A percentile compares a stretch with the other conserved stretches of the same genome.
Conservation (phyloP, 2,888 invertebrate species). For the Nymphalis c-album region DNA sequence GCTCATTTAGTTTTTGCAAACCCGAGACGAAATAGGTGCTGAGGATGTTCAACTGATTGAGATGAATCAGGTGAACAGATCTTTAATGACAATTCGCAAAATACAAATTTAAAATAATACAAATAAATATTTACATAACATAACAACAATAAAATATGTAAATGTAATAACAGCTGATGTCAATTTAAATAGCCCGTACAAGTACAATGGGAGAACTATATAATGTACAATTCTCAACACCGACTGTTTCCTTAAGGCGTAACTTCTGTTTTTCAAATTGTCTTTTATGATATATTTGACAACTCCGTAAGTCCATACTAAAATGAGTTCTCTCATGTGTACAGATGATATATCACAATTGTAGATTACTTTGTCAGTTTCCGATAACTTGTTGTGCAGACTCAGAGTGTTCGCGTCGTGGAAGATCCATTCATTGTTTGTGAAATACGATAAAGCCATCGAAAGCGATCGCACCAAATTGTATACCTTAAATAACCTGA, state of each 20-base stretch:
- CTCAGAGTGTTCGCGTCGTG: neutral
- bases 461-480: neutral
- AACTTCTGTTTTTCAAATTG: neutral
- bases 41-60: too few relatives aligned
- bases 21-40: too few relatives aligned
- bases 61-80: too few relatives aligned
- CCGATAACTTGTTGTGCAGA: neutral
- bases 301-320: neutral
- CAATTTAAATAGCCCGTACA: neutral
- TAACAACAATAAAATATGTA: neutral
- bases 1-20: too few relatives aligned
- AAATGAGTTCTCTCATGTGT: neutral
- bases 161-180: neutral
- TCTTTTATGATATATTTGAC: neutral
- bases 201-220: neutral
- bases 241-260: neutral
- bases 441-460: neutral
- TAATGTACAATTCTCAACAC: neutral
- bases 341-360: slow-evolving; percentile 1
- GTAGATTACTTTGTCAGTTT: neutral
- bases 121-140: neutral
- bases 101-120: too few relatives aligned
- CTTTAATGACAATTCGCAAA: too few relatives aligned
- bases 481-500: slow-evolving; percentile 1
- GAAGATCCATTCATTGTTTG: slow-evolving; percentile 1